Conservation (phyloP, 1,140 invertebrate species). For the Neodiprion lecontei region DNA sequence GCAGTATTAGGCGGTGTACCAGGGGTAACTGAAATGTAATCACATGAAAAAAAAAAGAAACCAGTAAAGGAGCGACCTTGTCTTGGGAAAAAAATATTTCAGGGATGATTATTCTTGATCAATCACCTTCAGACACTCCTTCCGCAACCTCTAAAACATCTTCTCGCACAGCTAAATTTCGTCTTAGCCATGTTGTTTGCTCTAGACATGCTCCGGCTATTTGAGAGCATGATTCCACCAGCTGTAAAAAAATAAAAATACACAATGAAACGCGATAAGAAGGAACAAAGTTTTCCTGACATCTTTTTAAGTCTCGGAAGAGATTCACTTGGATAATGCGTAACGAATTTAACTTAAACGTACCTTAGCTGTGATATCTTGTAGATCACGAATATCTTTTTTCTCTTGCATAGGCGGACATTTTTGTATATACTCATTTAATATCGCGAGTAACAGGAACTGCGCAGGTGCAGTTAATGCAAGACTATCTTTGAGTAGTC, state of each 20-base stretch:
- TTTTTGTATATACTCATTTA: conserved; percentile 88
- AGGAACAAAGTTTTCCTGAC: neutral
- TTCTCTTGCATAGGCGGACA: conserved; percentile 80
- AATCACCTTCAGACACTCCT: conserved; percentile 55
- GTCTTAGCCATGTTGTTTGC: conserved; percentile 89
- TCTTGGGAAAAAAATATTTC: too few relatives aligned
- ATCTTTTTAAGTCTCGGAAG: neutral
- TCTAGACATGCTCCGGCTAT: conserved; percentile 90
- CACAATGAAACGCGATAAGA: neutral
- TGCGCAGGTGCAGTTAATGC: conserved; percentile 77
- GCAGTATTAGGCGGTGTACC: conserved; percentile 59
- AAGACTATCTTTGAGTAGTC: conserved; percentile 81
- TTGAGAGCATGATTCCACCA: conserved; percentile 85
- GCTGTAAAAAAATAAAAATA: conserved; percentile 53
- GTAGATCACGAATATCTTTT: conserved; percentile 84
- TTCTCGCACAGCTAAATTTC: conserved; percentile 87
- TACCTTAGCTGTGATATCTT: conserved; percentile 77
- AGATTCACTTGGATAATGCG: conserved; percentile 10
- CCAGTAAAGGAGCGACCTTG: conserved; percentile 34
- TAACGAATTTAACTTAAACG: conserved; percentile 12
- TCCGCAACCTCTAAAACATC: conserved; percentile 67
- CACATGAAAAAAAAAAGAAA: conserved; percentile 19
- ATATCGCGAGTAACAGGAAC: conserved; percentile 80
- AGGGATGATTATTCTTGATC: conserved; percentile 45
- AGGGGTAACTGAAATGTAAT: conserved; percentile 47